These are phyloP conservation scores for Paraplagusia blochii DNA, from an alignment of 2,113 vertebrate genomes.

Conservation along the genomic window DNA sequence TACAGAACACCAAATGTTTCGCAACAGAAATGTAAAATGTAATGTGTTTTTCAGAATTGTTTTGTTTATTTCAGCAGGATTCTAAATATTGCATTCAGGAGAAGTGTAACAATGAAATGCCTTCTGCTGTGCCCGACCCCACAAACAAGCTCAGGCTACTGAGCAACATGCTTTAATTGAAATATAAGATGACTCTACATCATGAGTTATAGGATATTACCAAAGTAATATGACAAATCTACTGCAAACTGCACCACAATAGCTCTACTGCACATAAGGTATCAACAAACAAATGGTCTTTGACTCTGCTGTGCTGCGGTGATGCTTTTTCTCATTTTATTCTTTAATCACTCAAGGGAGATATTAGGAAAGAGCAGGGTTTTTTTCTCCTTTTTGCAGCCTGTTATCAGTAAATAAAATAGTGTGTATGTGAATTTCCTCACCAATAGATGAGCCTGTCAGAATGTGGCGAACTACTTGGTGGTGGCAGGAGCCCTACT, in stretches of 20 bases:
- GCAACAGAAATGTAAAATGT: no score
- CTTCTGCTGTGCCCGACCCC: conserved; percentile 36
- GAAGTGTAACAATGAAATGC: not conserved
- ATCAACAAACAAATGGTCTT: conserved; percentile 43
- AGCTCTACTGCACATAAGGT: conserved; percentile 48
- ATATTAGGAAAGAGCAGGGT: conserved; percentile 52
- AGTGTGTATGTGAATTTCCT: conserved; percentile 52
- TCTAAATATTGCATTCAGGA: not conserved
- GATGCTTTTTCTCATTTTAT: conserved; percentile 28
- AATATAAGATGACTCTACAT: conserved; percentile 35
- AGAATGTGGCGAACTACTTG: conserved; percentile 33
- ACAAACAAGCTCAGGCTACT: conserved; percentile 37
- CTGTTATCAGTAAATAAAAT: conserved; percentile 68
- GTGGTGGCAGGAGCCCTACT: conserved; percentile 40
- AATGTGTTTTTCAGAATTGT: no score
- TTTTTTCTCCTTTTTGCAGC: conserved; percentile 64
- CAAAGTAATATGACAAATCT: conserved; percentile 55
- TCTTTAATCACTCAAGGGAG: conserved; percentile 46
- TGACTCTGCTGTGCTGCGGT: conserved; percentile 26
- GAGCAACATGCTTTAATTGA: conserved; percentile 42
- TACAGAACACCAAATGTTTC: no score
- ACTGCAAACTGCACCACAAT: conserved; percentile 46
- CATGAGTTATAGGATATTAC: conserved; percentile 60
- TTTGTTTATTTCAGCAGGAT: conserved; percentile 8
- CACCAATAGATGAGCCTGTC: conserved; percentile 65